Evolutionary conservation across 1,140 invertebrate genomes (phyloP), one percentile per base, ranked within the genome.

Genomic region (Drosophila willistoni): DNA sequence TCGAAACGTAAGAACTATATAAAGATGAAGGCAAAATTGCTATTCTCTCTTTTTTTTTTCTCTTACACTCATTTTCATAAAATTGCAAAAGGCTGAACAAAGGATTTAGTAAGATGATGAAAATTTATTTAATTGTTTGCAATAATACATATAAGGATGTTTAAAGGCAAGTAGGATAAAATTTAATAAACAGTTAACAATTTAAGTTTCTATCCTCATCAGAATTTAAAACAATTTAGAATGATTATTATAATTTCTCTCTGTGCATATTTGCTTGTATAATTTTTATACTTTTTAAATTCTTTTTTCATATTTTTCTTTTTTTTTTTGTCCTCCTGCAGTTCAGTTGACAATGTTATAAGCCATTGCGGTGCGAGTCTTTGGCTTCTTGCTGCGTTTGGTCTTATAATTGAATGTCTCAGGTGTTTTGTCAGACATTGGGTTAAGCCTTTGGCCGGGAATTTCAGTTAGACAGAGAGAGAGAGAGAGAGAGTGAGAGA

Each of bases 371-470:
- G 41, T 64, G 47, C 64, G 63, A 59, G 41, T 68, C 64, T 29
- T 44, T 39, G 36, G 36, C 60, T 34, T 54, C n/a, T 54, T 54
- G 33, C 7, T 36, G 12, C 17, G 56, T 22, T 14, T 80, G 75
- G 71, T 77, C 67, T 69, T 87, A 90, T 91, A 91, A 91, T 91
- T 91, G 90, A 91, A 91, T 90, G 90, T 91, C 90, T 91, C 90
- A 91, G 90, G 90, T 91, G 90, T 91, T 87, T 91, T 89, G 90
- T 91, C 81, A 91, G 90, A 86, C 90, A 89, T 78, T 84, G 79
- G 44, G 75, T 91, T 91, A 91, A 91, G 90, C 90, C 90, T 91
- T 91, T 91, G 73, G 72, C 77, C 68, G 63, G 86, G 83, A 87
- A 90, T 81, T 85, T 89, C 29, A 29, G 5, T 29, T 72, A 73